These are phyloP conservation scores for Lissonota sp. DNA, from an alignment of 2,888 invertebrate species.

Conservation along the genomic window DNA sequence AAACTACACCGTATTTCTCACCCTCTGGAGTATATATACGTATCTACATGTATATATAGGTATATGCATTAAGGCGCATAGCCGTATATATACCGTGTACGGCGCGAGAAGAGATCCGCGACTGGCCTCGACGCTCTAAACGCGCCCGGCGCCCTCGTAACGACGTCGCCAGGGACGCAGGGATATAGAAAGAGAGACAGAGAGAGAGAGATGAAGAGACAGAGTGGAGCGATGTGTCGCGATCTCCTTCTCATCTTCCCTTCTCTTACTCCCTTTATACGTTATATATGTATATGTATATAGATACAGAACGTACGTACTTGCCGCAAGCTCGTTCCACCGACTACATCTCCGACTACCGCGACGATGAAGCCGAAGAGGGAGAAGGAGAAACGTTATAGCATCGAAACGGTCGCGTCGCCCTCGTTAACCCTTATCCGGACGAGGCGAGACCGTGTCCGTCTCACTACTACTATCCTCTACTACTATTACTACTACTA, in stretches of 20 bases:
- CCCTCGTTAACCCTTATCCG: conserved; percentile 77
- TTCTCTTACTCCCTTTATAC: conserved; percentile 53
- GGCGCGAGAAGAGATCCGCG: conserved; percentile 62
- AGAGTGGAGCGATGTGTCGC: conserved; percentile 40
- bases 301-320: conserved; percentile 46
- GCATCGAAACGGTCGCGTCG: conserved; percentile 68
- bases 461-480: conserved; percentile 56
- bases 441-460: conserved; percentile 70
- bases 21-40: conserved; percentile 29
- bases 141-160: conserved; percentile 80
- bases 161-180: conserved; percentile 80
- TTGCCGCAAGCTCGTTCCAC: conserved; percentile 58
- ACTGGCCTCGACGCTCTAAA: conserved; percentile 80
- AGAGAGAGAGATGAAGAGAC: not conserved
- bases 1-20: conserved; percentile 46
- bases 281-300: conserved; percentile 21
- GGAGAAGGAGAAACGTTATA: conserved; percentile 42
- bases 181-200: conserved; percentile 63
- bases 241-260: conserved; percentile 59
- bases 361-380: conserved; percentile 21
- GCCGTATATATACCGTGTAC: conserved; percentile 10
- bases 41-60: conserved; percentile 27
- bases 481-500: conserved; percentile 12
- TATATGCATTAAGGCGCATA: conserved; percentile 23
- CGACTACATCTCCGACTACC: conserved; percentile 54